Percentiles rank a stretch among this genome's conserved stretches.
These are phyloP conservation scores for Aratinga solstitialis DNA, from an alignment of 2,797 vertebrate species.

Conservation along the genomic window DNA sequence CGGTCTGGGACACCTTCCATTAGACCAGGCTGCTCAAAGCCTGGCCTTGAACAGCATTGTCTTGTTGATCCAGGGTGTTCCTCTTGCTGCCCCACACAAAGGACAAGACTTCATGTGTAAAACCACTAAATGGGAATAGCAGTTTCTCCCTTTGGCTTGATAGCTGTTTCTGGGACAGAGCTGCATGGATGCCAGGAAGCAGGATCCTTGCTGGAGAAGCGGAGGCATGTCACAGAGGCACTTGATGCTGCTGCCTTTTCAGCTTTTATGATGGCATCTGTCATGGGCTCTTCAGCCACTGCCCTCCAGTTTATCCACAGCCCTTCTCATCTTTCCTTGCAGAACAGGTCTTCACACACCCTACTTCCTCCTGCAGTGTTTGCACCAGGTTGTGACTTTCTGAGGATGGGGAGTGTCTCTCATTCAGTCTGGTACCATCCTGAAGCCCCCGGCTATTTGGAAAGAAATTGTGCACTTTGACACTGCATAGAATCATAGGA, in stretches of 20 bases:
- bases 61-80: background rate
- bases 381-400: background rate
- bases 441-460: background rate
- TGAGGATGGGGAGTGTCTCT: fast-evolving
- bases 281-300: fast-evolving
- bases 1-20: background rate
- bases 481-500: background rate
- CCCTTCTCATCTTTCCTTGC: background rate
- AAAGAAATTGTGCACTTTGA: conserved; percentile 2
- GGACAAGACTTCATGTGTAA: background rate
- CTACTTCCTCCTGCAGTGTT: background rate
- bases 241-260: fast-evolving
- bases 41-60: background rate
- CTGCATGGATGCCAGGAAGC: background rate
- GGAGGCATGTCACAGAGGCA: fast-evolving
- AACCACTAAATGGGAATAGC: background rate
- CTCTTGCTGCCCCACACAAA: background rate
- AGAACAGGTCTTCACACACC: background rate
- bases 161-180: background rate
- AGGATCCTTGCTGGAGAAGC: fast-evolving
- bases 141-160: background rate
- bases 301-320: background rate
- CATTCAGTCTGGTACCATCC: background rate
- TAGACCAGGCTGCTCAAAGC: background rate
- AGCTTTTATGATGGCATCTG: background rate